Base-by-base conservation (phyloP, 1,140 invertebrate genomes). In the Asbolus verrucosus region DNA sequence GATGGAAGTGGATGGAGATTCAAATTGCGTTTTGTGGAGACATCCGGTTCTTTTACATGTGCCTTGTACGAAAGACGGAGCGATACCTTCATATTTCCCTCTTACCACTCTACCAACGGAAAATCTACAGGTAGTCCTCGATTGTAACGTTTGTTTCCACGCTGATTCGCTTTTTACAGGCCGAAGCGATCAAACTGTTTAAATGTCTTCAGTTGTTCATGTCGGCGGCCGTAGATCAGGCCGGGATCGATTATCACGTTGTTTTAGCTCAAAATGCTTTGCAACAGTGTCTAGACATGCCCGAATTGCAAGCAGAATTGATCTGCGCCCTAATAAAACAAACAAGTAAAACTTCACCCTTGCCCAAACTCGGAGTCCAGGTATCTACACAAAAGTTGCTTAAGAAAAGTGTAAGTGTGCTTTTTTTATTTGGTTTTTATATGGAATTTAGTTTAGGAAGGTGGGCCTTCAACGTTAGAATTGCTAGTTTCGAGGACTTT, bases 171-270 rank as follows among this genome's bases (percentile, higher is more conserved):
- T 93, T 92, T 0, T 84, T 96, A 43, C 93, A 97, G 81, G 87
- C 88, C 14, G 95, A 97, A 85, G 95, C 95, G 39, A 88, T 97
- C 66, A 97, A 98, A 84, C 85, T 98, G 62, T 98, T 97, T 79
- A 97, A 97, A 93, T 94, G 94, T 81, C 91, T 94, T 74, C 94
- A 97, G 80, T 85, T 97, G 74, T 98, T 97, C 83, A 96, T 95
- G 87, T 96, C 94, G 11, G 95, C 96, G 71, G 90, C 91, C 11
- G 91, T 98, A 69, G 96, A 98, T 83, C 93, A 96, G 75, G 93
- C 94, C 30, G 94, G 94, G 75, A 96, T 98, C 76, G 96, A 98
- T 83, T 96, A 97, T 81, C 96, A 98, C 80, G 95, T 98, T 74
- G 93, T 94, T 43, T 84, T 98, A 69, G 95, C 95, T 15, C 96